Conservation (phyloP, 37 sponge, comb jelly and placozoan genomes). For the Spongia lamella region DNA sequence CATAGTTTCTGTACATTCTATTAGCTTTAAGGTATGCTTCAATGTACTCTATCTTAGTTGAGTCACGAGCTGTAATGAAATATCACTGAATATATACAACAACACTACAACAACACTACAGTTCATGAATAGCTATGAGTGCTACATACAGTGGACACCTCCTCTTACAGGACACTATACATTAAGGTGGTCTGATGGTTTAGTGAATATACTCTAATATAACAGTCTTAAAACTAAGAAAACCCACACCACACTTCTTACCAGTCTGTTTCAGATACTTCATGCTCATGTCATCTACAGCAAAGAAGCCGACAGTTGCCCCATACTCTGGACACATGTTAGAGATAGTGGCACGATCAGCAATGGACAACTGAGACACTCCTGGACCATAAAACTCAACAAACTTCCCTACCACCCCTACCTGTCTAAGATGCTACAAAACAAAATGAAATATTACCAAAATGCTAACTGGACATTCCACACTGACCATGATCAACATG, state of each 20-base stretch:
- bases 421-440: conserved; percentile 72
- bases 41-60: conserved; percentile 24
- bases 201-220: too few relatives aligned
- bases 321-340: conserved; percentile 98
- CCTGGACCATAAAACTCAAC: conserved; percentile 95
- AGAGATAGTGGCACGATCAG: conserved; percentile 87
- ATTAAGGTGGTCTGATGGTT: too few relatives aligned
- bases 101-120: too few relatives aligned
- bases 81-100: too few relatives aligned
- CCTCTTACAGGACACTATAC: too few relatives aligned
- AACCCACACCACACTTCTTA: too few relatives aligned
- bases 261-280: conserved; percentile 83
- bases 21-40: conserved; percentile 68
- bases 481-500: not conserved
- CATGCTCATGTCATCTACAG: conserved; percentile 84
- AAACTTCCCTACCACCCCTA: conserved; percentile 87
- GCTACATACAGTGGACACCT: too few relatives aligned
- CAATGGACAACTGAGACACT: conserved; percentile 84
- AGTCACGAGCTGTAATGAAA: conserved; percentile 42
- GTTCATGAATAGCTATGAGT: too few relatives aligned
- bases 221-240: too few relatives aligned
- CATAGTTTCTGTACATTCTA: conserved; percentile 72
- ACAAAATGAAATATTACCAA: not conserved
- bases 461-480: too few relatives aligned
- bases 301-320: conserved; percentile 87